Base-by-base conservation (phyloP, 53 echinoderm and acorn worm genomes). In the Echinarachnius parma region DNA sequence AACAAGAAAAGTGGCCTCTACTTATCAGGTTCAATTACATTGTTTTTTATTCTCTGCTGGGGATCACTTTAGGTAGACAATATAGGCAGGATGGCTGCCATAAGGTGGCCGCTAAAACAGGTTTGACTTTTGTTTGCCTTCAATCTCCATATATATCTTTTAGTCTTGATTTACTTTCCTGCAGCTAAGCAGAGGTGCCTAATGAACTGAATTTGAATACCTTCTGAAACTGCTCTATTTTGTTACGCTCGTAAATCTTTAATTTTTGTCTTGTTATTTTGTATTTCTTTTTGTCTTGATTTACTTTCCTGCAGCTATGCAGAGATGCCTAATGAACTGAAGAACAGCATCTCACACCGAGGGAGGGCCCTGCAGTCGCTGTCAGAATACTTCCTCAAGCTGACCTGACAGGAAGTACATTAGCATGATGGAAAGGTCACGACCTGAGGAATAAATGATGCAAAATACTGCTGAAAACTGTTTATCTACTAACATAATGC, bases 301-400 rank as follows among this genome's bases (percentile, higher is more conserved):
- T 39, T 7, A 39, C 39, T 50, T 50, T 50, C 20, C 14, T 39
- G 8, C 32, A 96, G 96, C 31, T 96, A 91, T 85, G 96, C 96
- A 3, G 96, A 96, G 83, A 88, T 96, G 91, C 53, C 76, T 5
- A 85, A 66, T 21, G 64, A 82, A 19, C 59, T 84, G 33, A 96
- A 96, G 80, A 96, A 96, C 61, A 64, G 49, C 5, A 96, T 96
- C n/a, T 96, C 96, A 26, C 96, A 96, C 56, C 68, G 96, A 28
- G 81, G 88, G 2, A 96, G 77, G 54, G 96, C 96, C 3, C 72
- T 96, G 33, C 24, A 87, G 64, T 78, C 75, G 18, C 59, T 96
- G 5, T 88, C 96, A 24, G 83, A 91, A 61, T 88, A 66, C 67
- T 83, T 92, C 53, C 45, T 37, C 57, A 18, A 60, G 11, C 34